Base-by-base conservation (phyloP, 1,140 invertebrate species). In the Cataglyphis hispanica region DNA sequence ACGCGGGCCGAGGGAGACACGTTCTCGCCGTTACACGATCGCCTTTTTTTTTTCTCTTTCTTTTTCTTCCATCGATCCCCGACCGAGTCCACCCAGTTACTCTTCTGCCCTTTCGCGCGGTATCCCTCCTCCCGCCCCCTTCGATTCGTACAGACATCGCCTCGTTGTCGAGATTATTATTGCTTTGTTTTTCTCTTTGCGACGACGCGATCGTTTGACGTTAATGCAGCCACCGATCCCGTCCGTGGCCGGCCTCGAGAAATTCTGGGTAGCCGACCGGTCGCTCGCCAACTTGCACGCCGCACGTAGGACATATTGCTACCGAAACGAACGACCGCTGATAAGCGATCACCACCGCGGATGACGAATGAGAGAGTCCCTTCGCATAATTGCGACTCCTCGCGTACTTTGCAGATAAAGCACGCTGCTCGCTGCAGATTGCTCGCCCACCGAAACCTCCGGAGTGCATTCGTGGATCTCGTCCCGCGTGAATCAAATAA, bases 151-250 rank as follows among this genome's bases (percentile, higher is more conserved):
- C 46, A 37, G 66, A 60, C 58, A 37, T 75, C 60, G 37, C 37
- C 60, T 31, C 53, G 74, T 87, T 88, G 81, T 87, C 86, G 61
- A 85, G 81, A 89, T 89, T 89, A 88, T 86, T 81, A 60, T 69
- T 87, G 46, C 22, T 67, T 27, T 13, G 22, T 69, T 84, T 50
- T 67, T 74, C 67, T 84, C 34, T 46, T 67, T 40, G 40, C 67
- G 69, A 74, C 53, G n/a, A 88, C 86, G 74, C 50, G 74, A 84
- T 87, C 81, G 78, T 27, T 16, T 50, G 87, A 66, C 83, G 87
- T 85, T 88, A 88, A 89, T 88, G 87, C 75, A 86, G 50, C 66
- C 53, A 86, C 43, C 61, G 77, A 87, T 76, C n/a, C n/a, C 86
- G 70, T n/a, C 10, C 72, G 27, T 43, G 37, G 34, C 69, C 46